phyloP scores from a whole-genome alignment of 1,140 invertebrate genomes.

The Brachionus rubens region DNA sequence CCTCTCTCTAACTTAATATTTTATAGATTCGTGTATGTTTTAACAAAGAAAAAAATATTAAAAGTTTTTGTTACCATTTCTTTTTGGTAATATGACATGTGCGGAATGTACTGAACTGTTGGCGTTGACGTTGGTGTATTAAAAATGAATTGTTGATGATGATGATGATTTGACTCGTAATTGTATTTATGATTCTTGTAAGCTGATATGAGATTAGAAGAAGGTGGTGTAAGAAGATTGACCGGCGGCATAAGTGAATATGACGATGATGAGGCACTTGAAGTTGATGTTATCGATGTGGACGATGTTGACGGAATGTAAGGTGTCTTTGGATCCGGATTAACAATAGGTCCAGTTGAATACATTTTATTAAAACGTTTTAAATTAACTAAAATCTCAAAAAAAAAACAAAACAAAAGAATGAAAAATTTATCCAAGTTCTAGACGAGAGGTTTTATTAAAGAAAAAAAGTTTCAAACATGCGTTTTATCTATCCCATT shows the following conservation, averaged over 20 bases:
- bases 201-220: neutral
- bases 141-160: neutral
- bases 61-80: slow-evolving; percentile 21
- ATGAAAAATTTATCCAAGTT: neutral
- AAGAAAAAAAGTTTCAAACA: too few relatives aligned
- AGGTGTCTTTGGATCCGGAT: neutral
- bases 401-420: neutral
- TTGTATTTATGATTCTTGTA: neutral
- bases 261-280: neutral
- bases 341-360: neutral
- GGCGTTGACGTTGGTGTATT: slow-evolving; percentile 6
- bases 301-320: slow-evolving; percentile 2
- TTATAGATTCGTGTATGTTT: too few relatives aligned
- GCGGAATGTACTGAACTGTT: neutral
- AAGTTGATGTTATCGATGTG: neutral
- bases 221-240: slow-evolving; percentile 11
- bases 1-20: neutral
- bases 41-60: too few relatives aligned
- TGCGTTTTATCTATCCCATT: neutral
- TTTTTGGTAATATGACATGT: slow-evolving; percentile 5
- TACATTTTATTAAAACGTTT: slow-evolving; percentile 2
- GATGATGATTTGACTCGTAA: slow-evolving; percentile 1
- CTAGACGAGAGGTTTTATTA: too few relatives aligned
- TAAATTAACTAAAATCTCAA: neutral
- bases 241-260: neutral